These are phyloP conservation scores for Platypus cylindrus DNA, from an alignment of 2,888 invertebrate species.

Conservation along the genomic window DNA sequence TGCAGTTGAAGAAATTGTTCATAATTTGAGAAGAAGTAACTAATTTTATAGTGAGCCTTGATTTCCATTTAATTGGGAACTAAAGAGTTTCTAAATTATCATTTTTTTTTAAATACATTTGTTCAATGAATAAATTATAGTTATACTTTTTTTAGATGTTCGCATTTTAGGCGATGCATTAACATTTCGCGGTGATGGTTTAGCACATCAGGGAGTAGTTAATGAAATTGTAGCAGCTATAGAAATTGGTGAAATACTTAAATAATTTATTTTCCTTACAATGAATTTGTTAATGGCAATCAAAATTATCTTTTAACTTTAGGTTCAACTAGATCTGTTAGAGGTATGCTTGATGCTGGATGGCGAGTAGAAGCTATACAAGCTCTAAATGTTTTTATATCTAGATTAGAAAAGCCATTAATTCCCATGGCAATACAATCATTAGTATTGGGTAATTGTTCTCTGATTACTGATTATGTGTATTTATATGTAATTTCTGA, in stretches of 20 bases:
- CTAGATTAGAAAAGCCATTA: constrained; percentile 32
- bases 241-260: constrained; percentile 15
- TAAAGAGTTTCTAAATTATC: constrained; percentile 1
- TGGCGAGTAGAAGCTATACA: constrained; percentile 34
- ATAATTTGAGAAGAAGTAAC: constrained; percentile 33
- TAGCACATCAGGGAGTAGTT: constrained; percentile 20
- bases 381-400: constrained; percentile 33
- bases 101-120: constrained; percentile 4
- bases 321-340: constrained; percentile 16
- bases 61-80: constrained; percentile 6
- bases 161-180: constrained; percentile 25
- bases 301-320: not conserved
- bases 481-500: not conserved
- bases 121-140: not conserved
- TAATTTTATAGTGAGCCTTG: constrained; percentile 14
- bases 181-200: constrained; percentile 27
- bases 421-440: constrained; percentile 37
- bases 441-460: constrained; percentile 33
- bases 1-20: constrained; percentile 32
- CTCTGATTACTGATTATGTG: not conserved
- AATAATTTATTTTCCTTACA: not conserved
- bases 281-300: not conserved
- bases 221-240: constrained; percentile 19
- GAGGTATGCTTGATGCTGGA: constrained; percentile 26
- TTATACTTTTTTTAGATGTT: constrained; percentile 20